A percentile compares a stretch with the other conserved stretches of the same genome.
These are phyloP conservation scores for Pycnonotus jocosus DNA, from an alignment of 2,113 vertebrate species.

Conservation along the genomic window DNA sequence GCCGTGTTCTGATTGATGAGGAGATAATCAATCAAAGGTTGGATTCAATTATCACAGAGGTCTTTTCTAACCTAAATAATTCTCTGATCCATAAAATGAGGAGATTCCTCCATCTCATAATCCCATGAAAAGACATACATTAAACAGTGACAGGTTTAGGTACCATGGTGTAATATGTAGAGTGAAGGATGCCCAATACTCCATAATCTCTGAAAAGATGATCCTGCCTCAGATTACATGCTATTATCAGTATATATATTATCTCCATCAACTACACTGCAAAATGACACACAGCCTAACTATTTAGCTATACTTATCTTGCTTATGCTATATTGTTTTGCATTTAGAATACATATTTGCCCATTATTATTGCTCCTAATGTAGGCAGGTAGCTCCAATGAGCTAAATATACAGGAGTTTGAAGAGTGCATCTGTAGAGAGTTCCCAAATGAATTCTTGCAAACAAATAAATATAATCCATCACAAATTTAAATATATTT, in stretches of 20 bases:
- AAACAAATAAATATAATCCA: neutral
- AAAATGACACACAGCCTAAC: neutral
- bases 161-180: neutral
- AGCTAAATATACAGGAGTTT: neutral
- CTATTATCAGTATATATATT: neutral
- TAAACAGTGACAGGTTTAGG: neutral
- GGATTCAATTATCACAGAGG: rapidly evolving
- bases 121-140: neutral
- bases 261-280: neutral
- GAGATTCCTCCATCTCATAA: neutral
- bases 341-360: neutral
- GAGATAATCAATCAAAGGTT: neutral
- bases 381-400: neutral
- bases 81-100: neutral
- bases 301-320: neutral
- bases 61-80: neutral
- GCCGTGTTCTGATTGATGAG: neutral
- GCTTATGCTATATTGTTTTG: neutral
- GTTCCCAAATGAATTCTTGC: neutral
- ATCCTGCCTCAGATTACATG: neutral
- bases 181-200: neutral
- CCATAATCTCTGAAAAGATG: neutral
- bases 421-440: neutral
- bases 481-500: neutral
- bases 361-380: neutral